Evolutionary conservation across 2,888 invertebrate genomes (phyloP), one percentile per base, ranked within the genome.

Genomic region (Sipunculus nudus): DNA sequence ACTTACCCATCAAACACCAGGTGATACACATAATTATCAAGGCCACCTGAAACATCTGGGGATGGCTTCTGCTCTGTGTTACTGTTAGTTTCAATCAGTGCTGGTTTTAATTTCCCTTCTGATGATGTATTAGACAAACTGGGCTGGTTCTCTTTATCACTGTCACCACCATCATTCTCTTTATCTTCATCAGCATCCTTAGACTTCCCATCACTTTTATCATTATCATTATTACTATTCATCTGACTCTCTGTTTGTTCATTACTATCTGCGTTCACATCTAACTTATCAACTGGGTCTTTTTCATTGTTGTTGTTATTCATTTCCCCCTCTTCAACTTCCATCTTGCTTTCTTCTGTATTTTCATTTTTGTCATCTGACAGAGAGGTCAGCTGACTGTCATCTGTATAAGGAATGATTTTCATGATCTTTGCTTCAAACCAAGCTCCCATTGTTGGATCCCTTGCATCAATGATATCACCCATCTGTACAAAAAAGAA

Each of bases 361-460:
- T 26, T 32, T 31, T 31, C 19, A 21, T 50, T n/a, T 8, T 31
- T 21, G 16, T 31, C 28, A 6, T 13, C 25, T 26, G n/a, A 31
- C n/a, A 4, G 6, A 46, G n/a, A 6, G 16, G 16, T 43, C n/a
- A 10, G 23, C 10, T 28, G 16, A 19, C 45, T 35, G 31, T 54
- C 23, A 3, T 16, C 23, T 35, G 16, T 21, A 21, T 13, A 8
- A 21, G 35, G 35, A 4, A 26, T 43, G 4, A 80, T 67, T 64
- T 76, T 75, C 23, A 73, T 48, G 21, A 82, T 74, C 41, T 86
- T 87, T 0, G 88, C 91, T 83, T 92, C 92, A 80, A 88, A 88
- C 92, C 92, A 92, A 8, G 89, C 88, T 6, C 91, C 91, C 73
- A 86, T 84, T 50, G 86, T 85, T n/a, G 79, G 75, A 72, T 90